Evolutionary conservation across 2,113 vertebrate species (phyloP).

Genomic region (Cnemophilus loriae): DNA sequence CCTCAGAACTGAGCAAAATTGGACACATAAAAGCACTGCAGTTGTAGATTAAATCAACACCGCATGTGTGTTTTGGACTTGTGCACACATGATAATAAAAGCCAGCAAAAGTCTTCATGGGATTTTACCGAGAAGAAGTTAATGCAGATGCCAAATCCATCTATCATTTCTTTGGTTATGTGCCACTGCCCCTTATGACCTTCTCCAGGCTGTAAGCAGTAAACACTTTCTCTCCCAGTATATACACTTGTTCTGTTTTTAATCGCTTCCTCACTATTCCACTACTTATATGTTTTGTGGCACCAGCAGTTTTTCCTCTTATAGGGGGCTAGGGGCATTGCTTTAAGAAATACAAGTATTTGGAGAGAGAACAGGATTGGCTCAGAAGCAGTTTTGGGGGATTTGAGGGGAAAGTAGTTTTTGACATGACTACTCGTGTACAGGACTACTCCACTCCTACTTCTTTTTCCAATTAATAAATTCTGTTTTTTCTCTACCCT

Average conservation of each 20-base stretch:
- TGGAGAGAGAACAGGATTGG: neutral
- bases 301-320: neutral
- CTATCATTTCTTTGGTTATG: constrained; percentile 28
- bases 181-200: neutral
- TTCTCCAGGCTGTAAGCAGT: neutral
- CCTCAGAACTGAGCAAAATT: neutral
- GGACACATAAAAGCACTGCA: neutral
- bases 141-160: constrained; percentile 16
- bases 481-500: neutral
- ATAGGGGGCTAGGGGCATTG: fast-evolving
- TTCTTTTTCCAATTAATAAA: neutral
- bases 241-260: neutral
- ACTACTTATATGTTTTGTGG: neutral
- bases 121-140: constrained; percentile 20
- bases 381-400: neutral
- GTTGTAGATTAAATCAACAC: neutral
- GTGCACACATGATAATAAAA: neutral
- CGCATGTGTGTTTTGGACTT: neutral
- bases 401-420: neutral
- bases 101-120: constrained; percentile 19
- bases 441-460: neutral
- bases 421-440: neutral
- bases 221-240: neutral
- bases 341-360: neutral
- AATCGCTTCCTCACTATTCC: neutral